Conservation (phyloP, 2,888 invertebrate species). For the Mechanitis mazaeus region DNA sequence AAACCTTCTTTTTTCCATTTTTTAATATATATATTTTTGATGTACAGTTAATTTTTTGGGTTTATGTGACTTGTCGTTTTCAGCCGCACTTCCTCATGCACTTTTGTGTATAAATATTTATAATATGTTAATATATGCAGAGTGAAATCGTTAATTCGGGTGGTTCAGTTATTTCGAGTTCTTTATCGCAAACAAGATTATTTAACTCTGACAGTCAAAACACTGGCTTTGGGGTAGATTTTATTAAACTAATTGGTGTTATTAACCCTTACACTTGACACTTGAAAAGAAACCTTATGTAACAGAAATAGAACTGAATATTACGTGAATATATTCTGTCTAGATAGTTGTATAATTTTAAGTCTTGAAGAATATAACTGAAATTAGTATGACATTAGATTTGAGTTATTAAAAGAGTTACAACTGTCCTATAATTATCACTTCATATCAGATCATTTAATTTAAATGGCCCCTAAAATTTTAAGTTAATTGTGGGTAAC, state of each 20-base stretch:
- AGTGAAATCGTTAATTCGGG: slow-evolving; percentile 63
- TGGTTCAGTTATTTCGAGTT: slow-evolving; percentile 27
- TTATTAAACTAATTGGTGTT: slow-evolving; percentile 17
- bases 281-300: slow-evolving; percentile 5
- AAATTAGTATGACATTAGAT: too few relatives aligned
- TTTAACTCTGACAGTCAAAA: slow-evolving; percentile 19
- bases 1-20: not conserved
- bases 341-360: too few relatives aligned
- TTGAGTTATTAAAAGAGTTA: too few relatives aligned
- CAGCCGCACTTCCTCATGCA: slow-evolving; percentile 30
- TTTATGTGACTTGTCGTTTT: slow-evolving; percentile 6
- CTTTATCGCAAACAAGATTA: slow-evolving; percentile 26
- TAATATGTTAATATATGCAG: slow-evolving; percentile 60
- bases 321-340: slow-evolving; percentile 3
- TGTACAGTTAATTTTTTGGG: too few relatives aligned
- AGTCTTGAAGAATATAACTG: too few relatives aligned
- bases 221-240: slow-evolving; percentile 2
- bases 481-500: not conserved
- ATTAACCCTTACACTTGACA: slow-evolving; percentile 1
- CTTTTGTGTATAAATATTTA: slow-evolving; percentile 47
- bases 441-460: slow-evolving; percentile 2
- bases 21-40: slow-evolving; percentile 1
- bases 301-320: not conserved
- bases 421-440: not conserved
- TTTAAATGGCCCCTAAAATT: not conserved